Conservation (phyloP, 2,888 invertebrate species). For the Tanypteryx hageni region DNA sequence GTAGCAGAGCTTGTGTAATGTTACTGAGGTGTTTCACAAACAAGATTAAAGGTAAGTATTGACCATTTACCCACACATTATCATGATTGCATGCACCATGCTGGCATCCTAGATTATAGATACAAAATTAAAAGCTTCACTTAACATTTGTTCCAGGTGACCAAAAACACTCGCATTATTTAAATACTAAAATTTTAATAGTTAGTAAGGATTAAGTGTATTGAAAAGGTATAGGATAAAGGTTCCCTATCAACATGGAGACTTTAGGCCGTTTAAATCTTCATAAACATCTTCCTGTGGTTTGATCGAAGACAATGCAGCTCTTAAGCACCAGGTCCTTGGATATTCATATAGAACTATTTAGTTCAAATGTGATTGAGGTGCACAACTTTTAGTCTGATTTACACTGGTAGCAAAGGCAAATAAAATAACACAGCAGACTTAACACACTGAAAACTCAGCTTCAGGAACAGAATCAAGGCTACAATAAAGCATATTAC, state of each 20-base stretch:
- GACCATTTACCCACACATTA: conserved; percentile 48
- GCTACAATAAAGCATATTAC: conserved; percentile 42
- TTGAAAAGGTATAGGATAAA: conserved; percentile 56
- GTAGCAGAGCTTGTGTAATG: not conserved
- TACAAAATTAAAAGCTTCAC: conserved; percentile 60
- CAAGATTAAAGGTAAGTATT: conserved; percentile 55
- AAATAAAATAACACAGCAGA: conserved; percentile 59
- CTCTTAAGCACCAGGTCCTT: conserved; percentile 56
- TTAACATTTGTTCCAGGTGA: conserved; percentile 50
- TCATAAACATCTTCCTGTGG: conserved; percentile 48
- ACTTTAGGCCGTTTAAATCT: conserved; percentile 62
- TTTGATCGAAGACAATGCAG: conserved; percentile 56
- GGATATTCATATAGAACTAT: conserved; percentile 48
- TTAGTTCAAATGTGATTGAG: conserved; percentile 14
- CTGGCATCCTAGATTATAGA: conserved; percentile 45
- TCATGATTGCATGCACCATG: conserved; percentile 44
- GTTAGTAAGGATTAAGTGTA: conserved; percentile 52
- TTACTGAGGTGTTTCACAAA: conserved; percentile 52
- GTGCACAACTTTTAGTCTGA: conserved; percentile 30
- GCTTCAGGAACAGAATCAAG: conserved; percentile 51
- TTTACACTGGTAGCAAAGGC: conserved; percentile 51
- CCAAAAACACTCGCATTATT: conserved; percentile 42
- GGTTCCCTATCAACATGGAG: conserved; percentile 47
- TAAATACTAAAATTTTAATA: conserved; percentile 56
- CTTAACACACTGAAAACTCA: conserved; percentile 49